These are phyloP conservation scores for Bellardia bayeri DNA, from an alignment of 2,888 invertebrate genomes.

Conservation along the genomic window DNA sequence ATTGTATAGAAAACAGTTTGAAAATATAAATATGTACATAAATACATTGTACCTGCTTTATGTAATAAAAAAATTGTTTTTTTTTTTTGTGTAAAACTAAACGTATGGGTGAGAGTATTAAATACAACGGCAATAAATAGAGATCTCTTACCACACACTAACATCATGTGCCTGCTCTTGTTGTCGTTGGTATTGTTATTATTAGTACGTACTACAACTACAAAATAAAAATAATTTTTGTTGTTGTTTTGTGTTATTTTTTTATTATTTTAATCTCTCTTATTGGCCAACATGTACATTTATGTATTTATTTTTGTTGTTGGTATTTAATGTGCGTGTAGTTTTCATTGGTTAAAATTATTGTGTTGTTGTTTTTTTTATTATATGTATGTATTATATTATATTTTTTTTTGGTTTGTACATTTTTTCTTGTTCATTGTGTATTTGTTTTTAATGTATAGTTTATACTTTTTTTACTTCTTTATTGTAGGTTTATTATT, in stretches of 20 bases:
- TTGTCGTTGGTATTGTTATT: conserved; percentile 36
- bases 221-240: conserved; percentile 36
- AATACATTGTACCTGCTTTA: conserved; percentile 68
- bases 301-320: conserved; percentile 69
- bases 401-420: conserved; percentile 24
- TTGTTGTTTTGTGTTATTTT: conserved; percentile 50
- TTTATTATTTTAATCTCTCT: conserved; percentile 71
- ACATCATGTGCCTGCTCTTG: conserved; percentile 16
- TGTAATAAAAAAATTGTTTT: conserved; percentile 44
- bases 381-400: conserved; percentile 4
- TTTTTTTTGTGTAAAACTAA: too few species aligned
- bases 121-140: conserved; percentile 42
- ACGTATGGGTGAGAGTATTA: conserved; percentile 27
- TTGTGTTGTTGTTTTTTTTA: conserved; percentile 53
- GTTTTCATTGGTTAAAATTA: conserved; percentile 73
- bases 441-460: conserved; percentile 64
- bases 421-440: conserved; percentile 42
- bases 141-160: conserved; percentile 57
- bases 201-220: conserved; percentile 40
- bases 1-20: conserved; percentile 32
- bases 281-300: conserved; percentile 71
- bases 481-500: conserved; percentile 36
- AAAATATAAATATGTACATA: conserved; percentile 20
- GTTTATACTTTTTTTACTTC: conserved; percentile 15
- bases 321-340: conserved; percentile 74